phyloP scores from a whole-genome alignment of 2,113 vertebrate species.

The Hirundichthys speculiger region DNA sequence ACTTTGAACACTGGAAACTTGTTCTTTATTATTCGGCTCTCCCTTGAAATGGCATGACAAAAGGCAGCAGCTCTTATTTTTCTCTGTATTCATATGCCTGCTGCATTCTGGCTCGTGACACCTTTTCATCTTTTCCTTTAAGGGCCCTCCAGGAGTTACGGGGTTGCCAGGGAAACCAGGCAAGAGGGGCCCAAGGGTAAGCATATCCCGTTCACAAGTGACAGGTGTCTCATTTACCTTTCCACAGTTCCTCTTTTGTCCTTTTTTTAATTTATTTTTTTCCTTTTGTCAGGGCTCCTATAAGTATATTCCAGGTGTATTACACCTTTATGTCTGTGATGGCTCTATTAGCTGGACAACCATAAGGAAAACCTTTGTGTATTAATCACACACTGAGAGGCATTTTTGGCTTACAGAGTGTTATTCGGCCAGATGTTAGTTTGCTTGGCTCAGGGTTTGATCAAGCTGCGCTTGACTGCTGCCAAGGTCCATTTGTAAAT shows the following conservation, averaged over 20 bases:
- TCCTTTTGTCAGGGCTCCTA: neutral
- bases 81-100: conserved; percentile 4
- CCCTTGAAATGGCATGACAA: conserved; percentile 10
- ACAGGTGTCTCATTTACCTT: conserved; percentile 13
- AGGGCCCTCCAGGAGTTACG: conserved; percentile 90
- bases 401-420: conserved; percentile 44
- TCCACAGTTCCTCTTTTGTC: neutral
- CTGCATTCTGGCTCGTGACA: conserved; percentile 24
- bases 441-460: conserved; percentile 52
- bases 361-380: conserved; percentile 13
- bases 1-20: neutral
- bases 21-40: conserved; percentile 4
- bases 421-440: conserved; percentile 43
- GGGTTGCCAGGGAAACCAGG: conserved; percentile 91
- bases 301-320: neutral
- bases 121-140: conserved; percentile 41
- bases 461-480: conserved; percentile 37
- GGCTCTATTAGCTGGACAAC: neutral
- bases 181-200: conserved; percentile 91
- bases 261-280: neutral
- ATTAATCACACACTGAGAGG: conserved; percentile 37
- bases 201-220: conserved; percentile 50
- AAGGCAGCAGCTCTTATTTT: neutral
- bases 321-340: conserved; percentile 1
- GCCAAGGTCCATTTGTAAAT: conserved; percentile 59